Evolutionary conservation across 2,113 vertebrate genomes (phyloP).

Genomic region (Axis porcinus): DNA sequence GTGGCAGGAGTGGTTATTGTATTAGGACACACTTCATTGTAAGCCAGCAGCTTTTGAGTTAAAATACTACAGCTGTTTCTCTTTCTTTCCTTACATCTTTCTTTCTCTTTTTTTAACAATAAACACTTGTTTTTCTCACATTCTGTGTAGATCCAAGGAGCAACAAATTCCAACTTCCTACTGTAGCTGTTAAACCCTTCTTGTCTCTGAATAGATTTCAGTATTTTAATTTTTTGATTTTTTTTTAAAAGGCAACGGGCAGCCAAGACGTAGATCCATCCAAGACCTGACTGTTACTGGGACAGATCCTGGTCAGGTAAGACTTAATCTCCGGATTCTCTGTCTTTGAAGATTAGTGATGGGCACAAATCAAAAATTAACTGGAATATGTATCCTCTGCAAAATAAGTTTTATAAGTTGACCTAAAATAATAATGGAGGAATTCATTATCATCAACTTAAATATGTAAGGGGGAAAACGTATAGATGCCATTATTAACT

Average conservation of each 20-base stretch:
- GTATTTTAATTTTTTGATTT: slow-evolving; percentile 71
- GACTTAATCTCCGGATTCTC: slow-evolving; percentile 24
- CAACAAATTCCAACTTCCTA: slow-evolving; percentile 79
- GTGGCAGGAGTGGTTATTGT: slow-evolving; percentile 82
- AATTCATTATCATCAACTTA: background rate
- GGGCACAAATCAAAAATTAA: slow-evolving; percentile 13
- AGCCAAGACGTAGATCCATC: slow-evolving; percentile 95
- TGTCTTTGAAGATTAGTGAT: slow-evolving; percentile 44
- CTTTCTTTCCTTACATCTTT: slow-evolving; percentile 61
- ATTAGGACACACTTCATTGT: slow-evolving; percentile 76
- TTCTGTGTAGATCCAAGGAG: slow-evolving; percentile 77
- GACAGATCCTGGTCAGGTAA: slow-evolving; percentile 96
- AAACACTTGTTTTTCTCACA: slow-evolving; percentile 36
- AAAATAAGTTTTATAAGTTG: slow-evolving; percentile 17
- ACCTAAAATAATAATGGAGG: slow-evolving; percentile 5
- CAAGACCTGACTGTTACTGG: slow-evolving; percentile 93
- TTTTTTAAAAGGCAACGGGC: slow-evolving; percentile 88
- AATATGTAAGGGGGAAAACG: background rate
- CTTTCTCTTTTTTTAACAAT: background rate
- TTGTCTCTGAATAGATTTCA: slow-evolving; percentile 72
- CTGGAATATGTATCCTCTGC: background rate
- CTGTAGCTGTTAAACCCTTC: slow-evolving; percentile 72
- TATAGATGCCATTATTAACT: background rate
- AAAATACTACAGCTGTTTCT: slow-evolving; percentile 85
- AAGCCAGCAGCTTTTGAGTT: slow-evolving; percentile 80